These are phyloP conservation scores for Tyrophagus putrescentiae DNA, from an alignment of 1,140 invertebrate species.

Conservation along the genomic window DNA sequence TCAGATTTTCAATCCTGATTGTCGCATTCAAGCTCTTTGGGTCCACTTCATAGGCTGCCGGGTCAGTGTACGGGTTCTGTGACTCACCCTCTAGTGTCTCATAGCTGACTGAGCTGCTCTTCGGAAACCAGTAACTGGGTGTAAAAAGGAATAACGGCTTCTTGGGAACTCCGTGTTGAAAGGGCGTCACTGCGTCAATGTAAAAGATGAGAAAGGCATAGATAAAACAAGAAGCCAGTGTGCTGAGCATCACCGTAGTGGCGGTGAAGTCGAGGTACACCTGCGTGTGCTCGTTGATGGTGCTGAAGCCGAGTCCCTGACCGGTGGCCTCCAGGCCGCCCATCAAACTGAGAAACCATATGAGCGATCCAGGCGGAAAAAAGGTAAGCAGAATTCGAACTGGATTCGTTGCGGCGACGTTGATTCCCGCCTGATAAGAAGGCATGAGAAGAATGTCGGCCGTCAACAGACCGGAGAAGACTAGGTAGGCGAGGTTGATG, in stretches of 20 bases:
- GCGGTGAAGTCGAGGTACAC: constrained; percentile 27
- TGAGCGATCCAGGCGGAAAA: background rate
- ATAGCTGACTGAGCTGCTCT: constrained; percentile 4
- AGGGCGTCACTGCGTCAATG: constrained; percentile 30
- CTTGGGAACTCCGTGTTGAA: constrained; percentile 40
- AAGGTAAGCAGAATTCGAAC: background rate
- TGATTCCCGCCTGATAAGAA: background rate
- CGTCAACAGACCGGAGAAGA: background rate
- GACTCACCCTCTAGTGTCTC: background rate
- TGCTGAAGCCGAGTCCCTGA: background rate
- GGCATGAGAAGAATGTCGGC: background rate
- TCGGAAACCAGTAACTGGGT: constrained; percentile 39
- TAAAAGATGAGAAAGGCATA: constrained; percentile 28
- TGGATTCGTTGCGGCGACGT: background rate
- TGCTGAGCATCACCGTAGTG: constrained; percentile 21
- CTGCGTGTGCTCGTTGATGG: background rate
- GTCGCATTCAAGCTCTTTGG: constrained; percentile 36
- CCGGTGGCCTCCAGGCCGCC: background rate
- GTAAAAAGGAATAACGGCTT: constrained; percentile 38
- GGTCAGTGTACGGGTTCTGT: constrained; percentile 21
- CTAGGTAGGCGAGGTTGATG: background rate
- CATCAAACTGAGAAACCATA: constrained; percentile 1
- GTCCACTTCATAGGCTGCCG: constrained; percentile 36
- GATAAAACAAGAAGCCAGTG: constrained; percentile 24
- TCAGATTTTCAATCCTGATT: constrained; percentile 39